Evolutionary conservation across 2,888 invertebrate genomes (phyloP).

Genomic region (Oligia latruncula): DNA sequence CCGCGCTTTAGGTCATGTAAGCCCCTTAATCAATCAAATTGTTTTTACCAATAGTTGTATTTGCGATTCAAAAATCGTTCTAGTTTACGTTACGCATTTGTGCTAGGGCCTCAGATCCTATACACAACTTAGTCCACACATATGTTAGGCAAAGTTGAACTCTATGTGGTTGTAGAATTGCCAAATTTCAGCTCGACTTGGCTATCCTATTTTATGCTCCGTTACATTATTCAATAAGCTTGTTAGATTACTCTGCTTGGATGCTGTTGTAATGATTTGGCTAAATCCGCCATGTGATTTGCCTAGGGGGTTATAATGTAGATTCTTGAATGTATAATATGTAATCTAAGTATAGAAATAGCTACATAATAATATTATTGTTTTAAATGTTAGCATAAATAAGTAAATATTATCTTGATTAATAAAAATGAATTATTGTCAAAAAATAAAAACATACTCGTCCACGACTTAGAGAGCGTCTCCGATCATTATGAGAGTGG

Average conservation of each 20-base stretch:
- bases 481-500: too few species aligned
- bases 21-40: too few species aligned
- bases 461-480: too few species aligned
- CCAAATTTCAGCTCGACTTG: slow-evolving; percentile 40
- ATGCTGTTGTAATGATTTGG: slow-evolving; percentile 31
- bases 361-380: too few species aligned
- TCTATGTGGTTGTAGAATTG: slow-evolving; percentile 32
- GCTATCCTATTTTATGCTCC: slow-evolving; percentile 47
- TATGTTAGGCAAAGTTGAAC: slow-evolving; percentile 11
- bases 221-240: slow-evolving; percentile 50
- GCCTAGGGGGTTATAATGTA: not conserved
- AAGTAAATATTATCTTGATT: too few species aligned
- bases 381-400: too few species aligned
- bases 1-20: too few species aligned
- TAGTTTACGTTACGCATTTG: not conserved
- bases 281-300: slow-evolving; percentile 22
- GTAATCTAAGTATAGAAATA: not conserved
- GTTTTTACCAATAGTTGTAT: not conserved
- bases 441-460: too few species aligned
- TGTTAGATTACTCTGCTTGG: slow-evolving; percentile 38
- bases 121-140: not conserved
- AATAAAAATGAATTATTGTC: too few species aligned
- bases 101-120: not conserved
- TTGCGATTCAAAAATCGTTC: not conserved
- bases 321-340: not conserved